Conservation (phyloP, 1,140 invertebrate genomes). For the Lordiphosa clarofinis region DNA sequence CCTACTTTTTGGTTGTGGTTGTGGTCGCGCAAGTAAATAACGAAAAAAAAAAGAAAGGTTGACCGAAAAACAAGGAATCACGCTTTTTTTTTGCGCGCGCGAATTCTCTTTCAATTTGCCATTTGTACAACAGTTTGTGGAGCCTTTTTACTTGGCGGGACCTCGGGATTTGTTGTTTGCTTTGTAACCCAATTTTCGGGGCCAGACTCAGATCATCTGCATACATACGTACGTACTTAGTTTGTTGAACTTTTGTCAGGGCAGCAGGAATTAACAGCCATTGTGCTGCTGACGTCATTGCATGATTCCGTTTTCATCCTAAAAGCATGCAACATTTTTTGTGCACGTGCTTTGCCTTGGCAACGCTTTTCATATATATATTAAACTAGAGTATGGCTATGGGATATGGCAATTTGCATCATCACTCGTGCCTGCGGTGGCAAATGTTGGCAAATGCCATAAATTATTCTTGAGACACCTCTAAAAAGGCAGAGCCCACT, state of each 20-base stretch:
- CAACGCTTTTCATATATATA: conserved; percentile 2
- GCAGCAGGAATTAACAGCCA: conserved; percentile 5
- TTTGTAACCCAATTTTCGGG: conserved; percentile 65
- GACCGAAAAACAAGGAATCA: conserved; percentile 33
- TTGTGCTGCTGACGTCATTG: conserved; percentile 60
- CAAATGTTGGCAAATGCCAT: conserved; percentile 23
- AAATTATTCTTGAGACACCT: too few relatives aligned
- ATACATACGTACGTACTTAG: neutral
- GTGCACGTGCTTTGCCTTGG: conserved; percentile 2
- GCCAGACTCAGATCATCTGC: neutral
- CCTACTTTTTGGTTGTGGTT: conserved; percentile 49
- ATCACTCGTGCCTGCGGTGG: conserved; percentile 39
- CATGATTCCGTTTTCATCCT: neutral
- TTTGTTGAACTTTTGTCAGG: conserved; percentile 3
- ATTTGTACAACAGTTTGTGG: conserved; percentile 35
- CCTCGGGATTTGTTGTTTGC: conserved; percentile 49
- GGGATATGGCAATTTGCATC: conserved; percentile 42
- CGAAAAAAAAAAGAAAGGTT: conserved; percentile 30
- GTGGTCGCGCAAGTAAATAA: conserved; percentile 49
- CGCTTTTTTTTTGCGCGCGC: conserved; percentile 26
- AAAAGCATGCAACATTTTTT: conserved; percentile 49
- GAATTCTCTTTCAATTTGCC: conserved; percentile 31
- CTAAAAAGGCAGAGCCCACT: too few relatives aligned
- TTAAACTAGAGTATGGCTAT: too few relatives aligned
- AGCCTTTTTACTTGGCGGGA: conserved; percentile 26